Evolutionary conservation across 2,113 vertebrate genomes (phyloP), one percentile per base, ranked within the genome.

Genomic region (Edolisoma coerulescens): DNA sequence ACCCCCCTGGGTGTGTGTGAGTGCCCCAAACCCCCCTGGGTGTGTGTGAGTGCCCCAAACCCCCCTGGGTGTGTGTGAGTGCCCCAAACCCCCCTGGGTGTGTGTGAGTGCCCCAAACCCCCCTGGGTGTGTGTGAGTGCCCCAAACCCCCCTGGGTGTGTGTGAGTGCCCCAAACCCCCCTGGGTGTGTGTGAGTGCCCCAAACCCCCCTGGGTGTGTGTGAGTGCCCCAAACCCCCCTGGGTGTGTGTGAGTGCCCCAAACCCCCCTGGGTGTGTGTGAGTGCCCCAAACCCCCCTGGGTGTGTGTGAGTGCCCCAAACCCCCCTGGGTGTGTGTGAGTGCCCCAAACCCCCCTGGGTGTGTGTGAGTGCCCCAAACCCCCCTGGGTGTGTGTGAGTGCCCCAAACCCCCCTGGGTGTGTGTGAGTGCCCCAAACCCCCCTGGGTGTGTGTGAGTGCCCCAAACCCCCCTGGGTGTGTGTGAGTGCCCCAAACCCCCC

Each of bases 401-500:
- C n/a, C n/a, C n/a, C n/a, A n/a, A n/a, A n/a, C n/a, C 8, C 20
- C 20, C 39, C 41, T 3, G 13, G 13, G 8, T 7, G 17, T 2
- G 49, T 27, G 49, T 20, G n/a, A n/a, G 49, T 53, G 27, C 50
- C 52, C 52, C 52, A 18, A 53, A 52, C 10, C 8, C 5, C 28
- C 53, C 53, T 5, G 28, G 28, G 6, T 8, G 99, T 99, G 6
- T 8, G 99, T 99, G 93, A 98, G 98, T 69, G 28, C 56, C 13
- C 56, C 33, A 8, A 45, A 45, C 19, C 19, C 13, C 45, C 45
- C 8, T n/a, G n/a, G n/a, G n/a, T n/a, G 33, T 20, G 2, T 1
- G 4, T 5, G 44, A 35, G 28, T 14, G 7, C 17, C 47, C 26
- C 47, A 17, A 39, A 30, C 6, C 4, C 17, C 18, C 44, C 33